A percentile compares a stretch with the other conserved stretches of the same genome.
Evolutionary conservation across 1,140 invertebrate genomes (phyloP).

Genomic region (Araneus ventricosus): DNA sequence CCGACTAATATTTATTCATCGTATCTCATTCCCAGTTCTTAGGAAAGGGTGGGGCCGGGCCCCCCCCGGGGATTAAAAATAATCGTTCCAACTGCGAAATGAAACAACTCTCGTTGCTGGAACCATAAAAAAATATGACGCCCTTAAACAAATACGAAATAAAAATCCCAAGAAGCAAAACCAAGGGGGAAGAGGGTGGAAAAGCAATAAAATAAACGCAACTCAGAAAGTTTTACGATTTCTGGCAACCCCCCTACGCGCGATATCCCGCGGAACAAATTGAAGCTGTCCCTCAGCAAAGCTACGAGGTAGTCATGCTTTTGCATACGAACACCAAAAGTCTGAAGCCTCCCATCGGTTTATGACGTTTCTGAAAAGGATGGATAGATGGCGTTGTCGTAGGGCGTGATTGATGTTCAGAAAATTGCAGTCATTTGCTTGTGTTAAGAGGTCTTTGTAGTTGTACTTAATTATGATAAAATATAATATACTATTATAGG

Average conservation of each 20-base stretch:
- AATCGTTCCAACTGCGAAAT: constrained; percentile 14
- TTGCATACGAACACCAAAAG: background rate
- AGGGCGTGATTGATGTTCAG: too few species aligned
- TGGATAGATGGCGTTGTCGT: background rate
- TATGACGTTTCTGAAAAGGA: background rate
- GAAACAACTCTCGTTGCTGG: background rate
- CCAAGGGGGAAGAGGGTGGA: background rate
- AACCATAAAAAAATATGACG: constrained; percentile 25
- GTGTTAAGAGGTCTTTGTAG: too few species aligned
- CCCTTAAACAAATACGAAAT: constrained; percentile 44
- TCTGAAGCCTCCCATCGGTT: background rate
- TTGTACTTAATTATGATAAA: too few species aligned
- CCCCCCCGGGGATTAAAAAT: constrained; percentile 40
- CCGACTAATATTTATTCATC: background rate
- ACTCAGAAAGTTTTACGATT: constrained; percentile 48
- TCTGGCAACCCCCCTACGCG: background rate
- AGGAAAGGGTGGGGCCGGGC: background rate
- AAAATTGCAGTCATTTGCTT: too few species aligned
- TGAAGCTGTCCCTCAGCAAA: constrained; percentile 22
- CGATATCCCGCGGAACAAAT: constrained; percentile 5
- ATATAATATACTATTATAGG: too few species aligned
- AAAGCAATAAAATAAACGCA: constrained; percentile 41
- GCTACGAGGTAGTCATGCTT: background rate
- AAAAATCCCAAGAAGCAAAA: background rate
- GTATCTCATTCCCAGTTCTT: background rate